A percentile compares a stretch with the other conserved stretches of the same genome.
phyloP scores from a whole-genome alignment of 2,888 invertebrate species.

The Perizoma affinitatum region DNA sequence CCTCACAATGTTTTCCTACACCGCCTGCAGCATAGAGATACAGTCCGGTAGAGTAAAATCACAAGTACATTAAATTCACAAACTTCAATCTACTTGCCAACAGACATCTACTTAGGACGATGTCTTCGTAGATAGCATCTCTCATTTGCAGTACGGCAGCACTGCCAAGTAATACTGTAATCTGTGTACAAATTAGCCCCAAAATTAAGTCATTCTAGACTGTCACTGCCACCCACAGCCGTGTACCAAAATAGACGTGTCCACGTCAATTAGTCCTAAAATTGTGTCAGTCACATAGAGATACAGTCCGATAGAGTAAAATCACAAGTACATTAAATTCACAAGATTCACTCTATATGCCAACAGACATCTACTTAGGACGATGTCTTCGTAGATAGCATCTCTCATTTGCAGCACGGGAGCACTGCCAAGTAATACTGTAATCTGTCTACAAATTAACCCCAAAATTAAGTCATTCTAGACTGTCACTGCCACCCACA shows the following conservation, averaged over 20 bases:
- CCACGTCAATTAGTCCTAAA: constrained; percentile 28
- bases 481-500: constrained; percentile 16
- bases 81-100: constrained; percentile 1
- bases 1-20: too few relatives aligned
- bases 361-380: not conserved
- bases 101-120: not conserved
- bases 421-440: constrained; percentile 13
- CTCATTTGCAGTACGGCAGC: constrained; percentile 8
- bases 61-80: not conserved
- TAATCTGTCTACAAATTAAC: constrained; percentile 18
- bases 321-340: constrained; percentile 1
- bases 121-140: constrained; percentile 4
- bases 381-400: constrained; percentile 4
- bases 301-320: not conserved
- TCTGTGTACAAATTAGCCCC: constrained; percentile 18
- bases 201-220: constrained; percentile 18
- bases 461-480: constrained; percentile 17
- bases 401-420: constrained; percentile 8
- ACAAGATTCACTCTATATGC: not conserved
- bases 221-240: constrained; percentile 14
- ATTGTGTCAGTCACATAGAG: constrained; percentile 20
- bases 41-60: not conserved
- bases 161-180: constrained; percentile 12
- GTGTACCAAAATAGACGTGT: constrained; percentile 19
- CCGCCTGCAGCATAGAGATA: too few relatives aligned